Evolutionary conservation across 2,113 vertebrate genomes (phyloP).

Genomic region (Bothrops jararaca): DNA sequence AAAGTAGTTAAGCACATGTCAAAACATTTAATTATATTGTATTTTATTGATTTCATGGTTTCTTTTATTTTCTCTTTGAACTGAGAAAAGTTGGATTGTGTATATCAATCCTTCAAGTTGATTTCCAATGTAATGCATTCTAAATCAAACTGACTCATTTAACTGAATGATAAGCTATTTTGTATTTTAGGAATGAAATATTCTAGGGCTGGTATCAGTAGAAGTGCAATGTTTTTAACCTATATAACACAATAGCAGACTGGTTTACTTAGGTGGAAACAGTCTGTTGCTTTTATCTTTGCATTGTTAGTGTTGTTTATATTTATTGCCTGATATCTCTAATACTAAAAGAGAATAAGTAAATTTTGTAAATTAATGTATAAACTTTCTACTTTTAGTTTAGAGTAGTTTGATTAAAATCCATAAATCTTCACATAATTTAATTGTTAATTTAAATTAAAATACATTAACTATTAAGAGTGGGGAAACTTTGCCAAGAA

Average conservation of each 20-base stretch:
- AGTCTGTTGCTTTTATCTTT: neutral
- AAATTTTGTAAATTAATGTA: neutral
- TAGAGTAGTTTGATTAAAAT: neutral
- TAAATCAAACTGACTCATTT: conserved; percentile 25
- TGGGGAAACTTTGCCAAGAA: neutral
- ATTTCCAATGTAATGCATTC: conserved; percentile 2
- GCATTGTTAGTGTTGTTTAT: neutral
- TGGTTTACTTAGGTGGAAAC: neutral
- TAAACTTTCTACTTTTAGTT: neutral
- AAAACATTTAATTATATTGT: conserved; percentile 17
- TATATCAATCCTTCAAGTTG: neutral
- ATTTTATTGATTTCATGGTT: neutral
- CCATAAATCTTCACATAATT: neutral
- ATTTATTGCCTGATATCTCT: neutral
- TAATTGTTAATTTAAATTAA: neutral
- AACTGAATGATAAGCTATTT: conserved; percentile 10
- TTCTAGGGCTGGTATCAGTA: conserved; percentile 5
- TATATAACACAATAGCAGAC: neutral
- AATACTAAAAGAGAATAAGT: neutral
- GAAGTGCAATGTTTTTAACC: neutral
- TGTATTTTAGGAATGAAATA: neutral
- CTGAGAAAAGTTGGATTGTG: neutral
- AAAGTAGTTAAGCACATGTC: conserved; percentile 6
- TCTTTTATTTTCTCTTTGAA: neutral
- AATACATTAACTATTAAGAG: neutral